Conservation (phyloP, 2,113 vertebrate genomes). For the Erinaceus europaeus region DNA sequence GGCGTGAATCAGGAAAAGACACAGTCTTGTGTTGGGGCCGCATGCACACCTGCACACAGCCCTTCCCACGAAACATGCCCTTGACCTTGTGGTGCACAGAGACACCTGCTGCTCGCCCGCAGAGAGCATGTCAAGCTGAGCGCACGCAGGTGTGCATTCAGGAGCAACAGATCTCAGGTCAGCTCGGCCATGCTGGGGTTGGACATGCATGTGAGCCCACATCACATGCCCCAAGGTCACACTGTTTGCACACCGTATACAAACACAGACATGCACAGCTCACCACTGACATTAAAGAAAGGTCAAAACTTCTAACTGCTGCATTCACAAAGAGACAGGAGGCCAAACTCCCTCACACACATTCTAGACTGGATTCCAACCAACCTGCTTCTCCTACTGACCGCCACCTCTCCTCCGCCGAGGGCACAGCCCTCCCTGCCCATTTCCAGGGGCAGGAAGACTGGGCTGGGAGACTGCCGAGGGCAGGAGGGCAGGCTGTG, state of each 20-base stretch:
- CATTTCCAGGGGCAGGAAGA: neutral
- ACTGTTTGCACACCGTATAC: neutral
- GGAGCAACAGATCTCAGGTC: too few species aligned
- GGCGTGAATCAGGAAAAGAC: too few species aligned
- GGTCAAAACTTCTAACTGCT: too few species aligned
- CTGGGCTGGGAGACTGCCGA: too few species aligned
- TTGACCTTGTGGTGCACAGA: neutral
- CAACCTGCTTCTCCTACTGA: neutral
- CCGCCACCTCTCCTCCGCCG: neutral
- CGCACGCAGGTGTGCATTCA: neutral
- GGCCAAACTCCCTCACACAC: too few species aligned
- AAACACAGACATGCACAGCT: neutral
- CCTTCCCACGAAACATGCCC: neutral
- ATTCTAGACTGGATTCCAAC: neutral
- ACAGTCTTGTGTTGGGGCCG: too few species aligned
- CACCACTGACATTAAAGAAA: too few species aligned
- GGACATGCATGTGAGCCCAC: neutral
- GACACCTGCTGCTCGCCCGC: neutral
- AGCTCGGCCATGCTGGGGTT: neutral
- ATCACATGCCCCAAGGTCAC: neutral
- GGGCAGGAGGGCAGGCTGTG: too few species aligned
- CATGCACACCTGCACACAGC: neutral
- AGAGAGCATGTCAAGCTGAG: neutral
- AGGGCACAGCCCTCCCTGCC: neutral
- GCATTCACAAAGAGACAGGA: neutral